Evolutionary conservation across 2,113 vertebrate species (phyloP).

Genomic region (Urocitellus parryii): DNA sequence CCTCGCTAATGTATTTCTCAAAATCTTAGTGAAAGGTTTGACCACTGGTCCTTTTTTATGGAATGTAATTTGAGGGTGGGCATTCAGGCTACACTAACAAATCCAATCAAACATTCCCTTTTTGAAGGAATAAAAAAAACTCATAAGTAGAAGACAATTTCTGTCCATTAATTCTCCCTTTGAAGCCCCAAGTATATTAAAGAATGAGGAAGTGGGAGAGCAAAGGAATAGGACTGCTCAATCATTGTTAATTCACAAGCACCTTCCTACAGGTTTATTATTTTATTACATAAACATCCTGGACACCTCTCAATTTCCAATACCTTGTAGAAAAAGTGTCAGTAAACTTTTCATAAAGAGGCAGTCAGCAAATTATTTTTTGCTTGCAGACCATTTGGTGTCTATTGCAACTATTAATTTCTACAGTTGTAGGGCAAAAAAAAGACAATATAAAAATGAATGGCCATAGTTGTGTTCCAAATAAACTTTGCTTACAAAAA

Average conservation of each 20-base stretch:
- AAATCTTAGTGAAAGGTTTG: background rate
- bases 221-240: background rate
- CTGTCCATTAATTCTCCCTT: background rate
- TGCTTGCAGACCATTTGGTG: background rate
- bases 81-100: background rate
- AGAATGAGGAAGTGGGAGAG: background rate
- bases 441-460: slow-evolving; percentile 15
- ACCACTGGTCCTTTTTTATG: background rate
- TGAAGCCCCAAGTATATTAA: background rate
- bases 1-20: background rate
- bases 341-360: background rate
- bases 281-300: background rate
- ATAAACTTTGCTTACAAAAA: slow-evolving; percentile 55
- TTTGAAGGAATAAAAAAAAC: background rate
- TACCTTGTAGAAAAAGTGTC: background rate
- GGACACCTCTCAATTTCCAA: background rate
- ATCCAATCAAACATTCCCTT: background rate
- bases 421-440: background rate
- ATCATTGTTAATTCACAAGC: background rate
- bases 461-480: background rate
- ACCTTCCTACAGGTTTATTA: background rate
- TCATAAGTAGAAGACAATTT: background rate
- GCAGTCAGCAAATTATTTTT: background rate
- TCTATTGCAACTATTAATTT: background rate
- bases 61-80: background rate